Percentiles rank a stretch among this genome's conserved stretches.
Conservation (phyloP, 2,888 invertebrate genomes). For the Phengaris arion region DNA sequence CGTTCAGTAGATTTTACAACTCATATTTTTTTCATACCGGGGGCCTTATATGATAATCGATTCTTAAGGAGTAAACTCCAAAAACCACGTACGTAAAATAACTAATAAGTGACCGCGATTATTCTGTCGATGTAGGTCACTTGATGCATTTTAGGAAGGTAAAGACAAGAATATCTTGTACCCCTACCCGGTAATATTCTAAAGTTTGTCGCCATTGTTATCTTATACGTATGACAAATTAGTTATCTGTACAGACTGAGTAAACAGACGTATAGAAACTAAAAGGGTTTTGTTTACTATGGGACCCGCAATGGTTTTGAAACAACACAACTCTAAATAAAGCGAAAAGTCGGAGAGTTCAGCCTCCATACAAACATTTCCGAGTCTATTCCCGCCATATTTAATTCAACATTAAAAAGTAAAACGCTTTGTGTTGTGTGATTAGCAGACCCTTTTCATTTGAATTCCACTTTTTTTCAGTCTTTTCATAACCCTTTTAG, state of each 20-base stretch:
- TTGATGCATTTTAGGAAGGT: too few species aligned
- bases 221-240: background rate
- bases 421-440: conserved; percentile 24
- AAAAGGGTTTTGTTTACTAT: conserved; percentile 32
- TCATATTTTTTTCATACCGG: too few species aligned
- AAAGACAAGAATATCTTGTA: too few species aligned
- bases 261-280: conserved; percentile 34
- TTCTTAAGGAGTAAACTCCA: too few species aligned
- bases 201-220: background rate
- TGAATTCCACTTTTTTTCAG: conserved; percentile 18
- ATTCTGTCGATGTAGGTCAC: too few species aligned
- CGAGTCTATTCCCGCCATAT: conserved; percentile 14
- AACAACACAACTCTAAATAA: conserved; percentile 18
- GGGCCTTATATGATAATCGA: too few species aligned
- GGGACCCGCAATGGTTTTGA: background rate
- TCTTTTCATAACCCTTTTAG: conserved; percentile 17
- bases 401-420: conserved; percentile 16
- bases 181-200: background rate
- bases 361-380: background rate
- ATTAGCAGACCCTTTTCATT: conserved; percentile 21
- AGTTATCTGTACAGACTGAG: conserved; percentile 28
- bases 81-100: too few species aligned
- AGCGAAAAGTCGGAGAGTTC: background rate
- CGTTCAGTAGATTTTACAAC: too few species aligned
- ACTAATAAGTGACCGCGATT: too few species aligned